Evolutionary conservation across 2,113 vertebrate genomes (phyloP).

Genomic region (Meriones unguiculatus): DNA sequence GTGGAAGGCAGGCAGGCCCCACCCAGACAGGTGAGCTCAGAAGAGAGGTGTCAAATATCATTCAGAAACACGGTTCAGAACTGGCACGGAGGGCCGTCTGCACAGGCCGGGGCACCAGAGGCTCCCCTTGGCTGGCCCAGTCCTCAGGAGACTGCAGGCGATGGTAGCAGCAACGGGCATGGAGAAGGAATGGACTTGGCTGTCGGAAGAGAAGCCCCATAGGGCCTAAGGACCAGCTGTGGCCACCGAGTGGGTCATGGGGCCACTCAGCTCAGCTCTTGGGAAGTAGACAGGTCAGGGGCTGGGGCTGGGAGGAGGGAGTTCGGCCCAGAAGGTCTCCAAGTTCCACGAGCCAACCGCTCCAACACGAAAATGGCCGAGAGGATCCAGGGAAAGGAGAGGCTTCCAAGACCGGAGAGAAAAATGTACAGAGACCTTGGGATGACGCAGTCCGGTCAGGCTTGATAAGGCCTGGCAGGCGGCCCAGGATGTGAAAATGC

Average conservation of each 20-base stretch:
- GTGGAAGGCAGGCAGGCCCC: background rate
- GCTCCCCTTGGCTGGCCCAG: background rate
- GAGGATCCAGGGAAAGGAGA: background rate
- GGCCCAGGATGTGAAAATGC: background rate
- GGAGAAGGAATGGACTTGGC: background rate
- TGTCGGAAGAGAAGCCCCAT: background rate
- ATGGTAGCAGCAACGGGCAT: background rate
- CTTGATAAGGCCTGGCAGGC: background rate
- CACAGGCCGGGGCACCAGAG: background rate
- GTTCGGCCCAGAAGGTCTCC: background rate
- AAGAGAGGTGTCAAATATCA: background rate
- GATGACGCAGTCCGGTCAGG: background rate
- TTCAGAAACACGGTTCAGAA: background rate
- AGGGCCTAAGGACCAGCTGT: background rate
- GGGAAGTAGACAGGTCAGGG: background rate
- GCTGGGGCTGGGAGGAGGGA: rapidly evolving
- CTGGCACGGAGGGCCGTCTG: background rate
- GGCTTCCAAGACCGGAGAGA: background rate
- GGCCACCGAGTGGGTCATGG: background rate
- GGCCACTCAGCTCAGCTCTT: background rate
- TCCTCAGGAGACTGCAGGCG: background rate
- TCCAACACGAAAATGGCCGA: background rate
- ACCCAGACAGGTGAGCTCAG: background rate
- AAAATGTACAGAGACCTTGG: background rate
- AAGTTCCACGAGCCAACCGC: background rate